Conservation (phyloP, 2,888 invertebrate genomes). For the Athalia circularis region DNA sequence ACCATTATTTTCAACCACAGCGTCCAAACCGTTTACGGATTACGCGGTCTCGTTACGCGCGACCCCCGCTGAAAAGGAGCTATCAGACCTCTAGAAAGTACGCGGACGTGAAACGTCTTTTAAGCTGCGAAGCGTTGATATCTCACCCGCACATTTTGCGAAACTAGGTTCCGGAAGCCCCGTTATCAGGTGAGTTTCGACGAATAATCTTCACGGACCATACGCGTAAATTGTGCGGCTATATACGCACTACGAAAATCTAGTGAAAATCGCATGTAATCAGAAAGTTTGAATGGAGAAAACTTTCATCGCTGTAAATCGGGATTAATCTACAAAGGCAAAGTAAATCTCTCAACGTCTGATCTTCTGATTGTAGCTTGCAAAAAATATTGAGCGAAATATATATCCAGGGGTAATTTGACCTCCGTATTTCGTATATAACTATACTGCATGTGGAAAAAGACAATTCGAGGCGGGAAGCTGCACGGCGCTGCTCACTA, state of each 20-base stretch:
- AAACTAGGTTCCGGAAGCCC: background rate
- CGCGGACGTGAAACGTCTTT: constrained; percentile 34
- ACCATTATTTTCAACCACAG: constrained; percentile 38
- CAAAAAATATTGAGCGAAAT: too few species aligned
- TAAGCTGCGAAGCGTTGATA: background rate
- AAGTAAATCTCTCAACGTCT: too few species aligned
- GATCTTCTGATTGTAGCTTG: too few species aligned
- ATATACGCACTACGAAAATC: too few species aligned
- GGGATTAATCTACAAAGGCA: too few species aligned
- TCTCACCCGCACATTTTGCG: background rate
- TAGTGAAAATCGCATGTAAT: too few species aligned
- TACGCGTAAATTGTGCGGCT: too few species aligned
- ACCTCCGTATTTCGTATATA: background rate
- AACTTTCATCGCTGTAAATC: too few species aligned
- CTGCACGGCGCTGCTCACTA: constrained; percentile 8
- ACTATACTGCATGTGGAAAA: background rate
- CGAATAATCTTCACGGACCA: constrained; percentile 25
- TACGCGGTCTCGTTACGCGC: constrained; percentile 39
- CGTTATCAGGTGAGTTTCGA: constrained; percentile 26
- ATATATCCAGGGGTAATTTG: too few species aligned
- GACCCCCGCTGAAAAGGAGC: background rate
- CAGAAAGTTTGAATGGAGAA: too few species aligned
- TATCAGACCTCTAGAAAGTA: constrained; percentile 22
- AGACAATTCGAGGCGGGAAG: background rate
- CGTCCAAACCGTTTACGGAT: constrained; percentile 26